Evolutionary conservation across 37 sponge, comb jelly and placozoan species (phyloP), one percentile per base, ranked within the genome.

Genomic region (Sycon ciliatum): DNA sequence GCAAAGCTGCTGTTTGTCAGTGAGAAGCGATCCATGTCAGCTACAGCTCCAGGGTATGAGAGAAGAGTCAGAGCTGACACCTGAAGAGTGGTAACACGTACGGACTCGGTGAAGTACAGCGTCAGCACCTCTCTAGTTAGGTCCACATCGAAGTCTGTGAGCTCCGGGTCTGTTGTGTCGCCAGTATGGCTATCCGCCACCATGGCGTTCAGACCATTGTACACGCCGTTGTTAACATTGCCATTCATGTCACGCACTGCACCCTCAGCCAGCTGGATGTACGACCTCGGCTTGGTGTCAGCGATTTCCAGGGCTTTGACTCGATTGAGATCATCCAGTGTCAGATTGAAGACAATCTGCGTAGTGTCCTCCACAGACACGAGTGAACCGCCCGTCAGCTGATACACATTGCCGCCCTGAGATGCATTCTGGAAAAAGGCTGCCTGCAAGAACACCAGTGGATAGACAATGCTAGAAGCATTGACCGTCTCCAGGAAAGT

Each of bases 401-500:
- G 57, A 36, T 85, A 85, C 6, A 35, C 33, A 22, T 46, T 28
- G 32, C 80, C 56, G 4, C 64, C 54, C 23, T 67, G 49, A 16
- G 81, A 76, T 9, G 79, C 73, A 20, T 58, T 56, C 7, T 77
- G 81, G 77, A 77, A 78, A 9, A 82, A 76, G 4, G 79, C 67
- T 4, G 84, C 72, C 57, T 89, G 86, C 9, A 89, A 63, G 0
- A 78, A 72, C 54, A 89, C 52, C 31, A 67, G 65, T 9, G 77
- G 16, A 32, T 80, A 76, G 33, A 74, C 66, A 23, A 92, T 77
- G 2, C 81, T 82, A 3, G 83, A 66, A 26, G 82, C 76, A 49
- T 85, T 81, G 33, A 92, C 60, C 0, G 93, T 92, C 60, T 92
- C 88, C n/a, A 83, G 82, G 76, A 92, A 92, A 28, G 73, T 68